Conservation (phyloP, 2,113 vertebrate species). For the Gambusia holbrooki region DNA sequence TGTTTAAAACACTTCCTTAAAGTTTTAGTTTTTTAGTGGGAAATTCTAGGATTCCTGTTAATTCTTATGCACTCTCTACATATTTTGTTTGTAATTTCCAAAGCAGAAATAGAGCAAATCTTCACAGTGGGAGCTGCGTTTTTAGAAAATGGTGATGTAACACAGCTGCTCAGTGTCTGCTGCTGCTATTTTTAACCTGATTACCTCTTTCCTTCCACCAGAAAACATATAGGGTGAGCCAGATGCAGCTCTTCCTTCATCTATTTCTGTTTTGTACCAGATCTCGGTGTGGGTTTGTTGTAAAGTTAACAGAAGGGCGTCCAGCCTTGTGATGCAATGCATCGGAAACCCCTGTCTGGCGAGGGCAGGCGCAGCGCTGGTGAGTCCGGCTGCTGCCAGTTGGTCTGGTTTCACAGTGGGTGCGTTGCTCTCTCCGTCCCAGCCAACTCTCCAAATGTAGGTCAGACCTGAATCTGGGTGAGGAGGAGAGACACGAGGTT, state of each 20-base stretch:
- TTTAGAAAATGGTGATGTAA: slow-evolving; percentile 37
- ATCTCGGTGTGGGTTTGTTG: slow-evolving; percentile 30
- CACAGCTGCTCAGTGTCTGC: slow-evolving; percentile 27
- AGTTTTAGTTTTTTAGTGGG: not conserved
- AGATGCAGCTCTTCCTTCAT: not conserved
- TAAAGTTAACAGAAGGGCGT: slow-evolving; percentile 49
- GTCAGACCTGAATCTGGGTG: slow-evolving; percentile 69
- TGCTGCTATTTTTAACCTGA: slow-evolving; percentile 61
- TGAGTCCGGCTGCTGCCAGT: slow-evolving; percentile 54
- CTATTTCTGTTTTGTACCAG: not conserved
- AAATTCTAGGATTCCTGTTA: slow-evolving; percentile 16
- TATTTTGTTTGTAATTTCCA: not conserved
- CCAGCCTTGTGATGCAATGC: slow-evolving; percentile 67
- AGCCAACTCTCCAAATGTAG: slow-evolving; percentile 64
- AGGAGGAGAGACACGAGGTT: slow-evolving; percentile 49
- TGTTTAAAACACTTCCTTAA: not conserved
- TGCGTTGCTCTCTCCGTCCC: slow-evolving; percentile 35
- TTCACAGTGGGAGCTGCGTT: not conserved
- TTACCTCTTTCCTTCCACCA: slow-evolving; percentile 9
- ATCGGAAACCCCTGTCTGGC: slow-evolving; percentile 66
- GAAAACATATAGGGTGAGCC: not conserved
- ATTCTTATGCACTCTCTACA: slow-evolving; percentile 55
- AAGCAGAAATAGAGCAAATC: not conserved
- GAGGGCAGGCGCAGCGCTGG: slow-evolving; percentile 45
- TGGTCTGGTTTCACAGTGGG: slow-evolving; percentile 59